A percentile compares a stretch with the other conserved stretches of the same genome.
Conservation (phyloP, 30 jellyfish, hydroid and myxozoan species). For the Catostylus mosaicus region DNA sequence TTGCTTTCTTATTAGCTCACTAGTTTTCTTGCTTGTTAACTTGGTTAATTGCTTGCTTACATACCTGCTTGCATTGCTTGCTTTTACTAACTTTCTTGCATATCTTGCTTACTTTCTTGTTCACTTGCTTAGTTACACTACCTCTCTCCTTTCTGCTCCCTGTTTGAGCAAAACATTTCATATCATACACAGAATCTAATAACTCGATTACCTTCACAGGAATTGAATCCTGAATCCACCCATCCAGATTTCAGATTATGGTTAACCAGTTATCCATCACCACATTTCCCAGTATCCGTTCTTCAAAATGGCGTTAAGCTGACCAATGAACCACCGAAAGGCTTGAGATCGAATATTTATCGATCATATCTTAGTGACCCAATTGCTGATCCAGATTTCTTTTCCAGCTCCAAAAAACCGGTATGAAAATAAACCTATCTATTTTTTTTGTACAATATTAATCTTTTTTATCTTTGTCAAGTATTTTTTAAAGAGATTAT, state of each 20-base stretch:
- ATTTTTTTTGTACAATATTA: too few species aligned
- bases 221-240: constrained; percentile 89
- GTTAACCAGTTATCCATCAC: constrained; percentile 97
- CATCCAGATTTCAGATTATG: constrained; percentile 96
- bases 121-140: too few species aligned
- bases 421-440: constrained; percentile 56
- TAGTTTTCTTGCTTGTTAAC: too few species aligned
- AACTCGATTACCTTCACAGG: constrained; percentile 63
- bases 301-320: constrained; percentile 91
- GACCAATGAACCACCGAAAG: constrained; percentile 98
- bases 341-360: constrained; percentile 84
- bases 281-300: constrained; percentile 93
- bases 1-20: too few species aligned
- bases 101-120: too few species aligned
- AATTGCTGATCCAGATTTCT: constrained; percentile 91
- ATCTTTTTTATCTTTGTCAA: too few species aligned
- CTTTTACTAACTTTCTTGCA: too few species aligned
- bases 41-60: too few species aligned
- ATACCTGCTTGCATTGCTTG: too few species aligned
- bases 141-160: too few species aligned
- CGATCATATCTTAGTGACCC: constrained; percentile 98
- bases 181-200: not conserved
- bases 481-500: too few species aligned
- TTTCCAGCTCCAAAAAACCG: constrained; percentile 87
- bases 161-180: too few species aligned